Conservation (phyloP, 2,797 vertebrate genomes). For the Darevskia mixta region DNA sequence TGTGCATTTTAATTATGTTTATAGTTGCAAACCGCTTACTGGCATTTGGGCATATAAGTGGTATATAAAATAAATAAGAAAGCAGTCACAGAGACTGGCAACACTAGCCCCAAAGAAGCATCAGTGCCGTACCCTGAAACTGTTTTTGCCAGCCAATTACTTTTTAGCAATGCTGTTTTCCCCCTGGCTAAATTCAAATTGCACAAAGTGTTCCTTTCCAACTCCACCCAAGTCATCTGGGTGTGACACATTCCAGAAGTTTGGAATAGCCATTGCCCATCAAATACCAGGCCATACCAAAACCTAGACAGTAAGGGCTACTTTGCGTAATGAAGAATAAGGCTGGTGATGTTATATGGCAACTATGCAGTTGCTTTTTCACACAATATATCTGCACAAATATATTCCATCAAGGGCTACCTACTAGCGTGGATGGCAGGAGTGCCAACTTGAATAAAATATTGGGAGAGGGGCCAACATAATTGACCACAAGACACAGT, state of each 20-base stretch:
- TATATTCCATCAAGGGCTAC: no score
- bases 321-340: not conserved
- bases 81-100: not conserved
- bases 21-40: no score
- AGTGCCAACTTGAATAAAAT: no score
- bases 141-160: not conserved
- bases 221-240: not conserved
- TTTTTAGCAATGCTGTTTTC: not conserved
- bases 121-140: not conserved
- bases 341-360: not conserved
- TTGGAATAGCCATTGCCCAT: conserved; percentile 1
- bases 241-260: not conserved
- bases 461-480: no score
- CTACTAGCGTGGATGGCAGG: no score
- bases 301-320: no score
- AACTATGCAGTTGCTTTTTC: not conserved
- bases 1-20: no score
- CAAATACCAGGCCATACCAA: not conserved
- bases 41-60: no score
- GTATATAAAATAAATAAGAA: no score
- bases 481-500: no score
- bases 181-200: not conserved
- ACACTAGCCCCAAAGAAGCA: not conserved
- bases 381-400: not conserved
- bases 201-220: not conserved